Conservation (phyloP, 2,113 vertebrate species). For the Microcebus jonahi region DNA sequence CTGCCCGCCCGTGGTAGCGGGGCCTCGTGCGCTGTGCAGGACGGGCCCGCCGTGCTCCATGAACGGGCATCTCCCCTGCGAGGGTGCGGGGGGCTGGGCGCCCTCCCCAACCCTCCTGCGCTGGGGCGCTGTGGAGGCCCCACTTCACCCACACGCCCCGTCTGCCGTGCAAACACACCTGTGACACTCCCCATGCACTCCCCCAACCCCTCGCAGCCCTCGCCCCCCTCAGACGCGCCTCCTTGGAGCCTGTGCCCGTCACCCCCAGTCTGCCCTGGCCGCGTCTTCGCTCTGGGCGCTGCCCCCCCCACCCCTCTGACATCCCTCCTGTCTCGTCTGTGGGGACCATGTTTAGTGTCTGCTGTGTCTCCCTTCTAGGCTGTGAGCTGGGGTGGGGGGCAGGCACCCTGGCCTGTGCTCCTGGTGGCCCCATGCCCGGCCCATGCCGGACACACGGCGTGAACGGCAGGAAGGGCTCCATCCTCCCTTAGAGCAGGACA, state of each 20-base stretch:
- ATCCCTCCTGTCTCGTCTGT: accelerated
- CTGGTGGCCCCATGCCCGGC: background rate
- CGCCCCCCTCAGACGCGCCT: background rate
- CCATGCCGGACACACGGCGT: background rate
- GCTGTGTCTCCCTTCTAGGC: background rate
- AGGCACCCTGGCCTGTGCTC: background rate
- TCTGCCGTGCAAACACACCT: background rate
- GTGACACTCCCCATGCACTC: background rate
- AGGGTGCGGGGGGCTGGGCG: background rate
- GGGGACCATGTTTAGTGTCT: background rate
- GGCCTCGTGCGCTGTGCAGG: background rate
- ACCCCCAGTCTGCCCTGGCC: background rate
- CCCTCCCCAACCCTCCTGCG: background rate
- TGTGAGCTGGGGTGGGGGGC: background rate
- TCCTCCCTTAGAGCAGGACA: no score
- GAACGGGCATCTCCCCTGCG: background rate
- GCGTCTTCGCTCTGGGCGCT: background rate
- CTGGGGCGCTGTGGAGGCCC: background rate
- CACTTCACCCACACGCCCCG: background rate
- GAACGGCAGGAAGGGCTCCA: background rate
- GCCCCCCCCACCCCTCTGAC: background rate
- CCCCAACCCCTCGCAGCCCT: background rate
- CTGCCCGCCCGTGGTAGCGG: background rate
- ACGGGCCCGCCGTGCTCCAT: background rate
- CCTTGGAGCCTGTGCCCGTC: background rate